Percentiles rank a stretch among this genome's conserved stretches.
phyloP scores from a whole-genome alignment of 2,113 vertebrate species.

The Saccopteryx leptura region DNA sequence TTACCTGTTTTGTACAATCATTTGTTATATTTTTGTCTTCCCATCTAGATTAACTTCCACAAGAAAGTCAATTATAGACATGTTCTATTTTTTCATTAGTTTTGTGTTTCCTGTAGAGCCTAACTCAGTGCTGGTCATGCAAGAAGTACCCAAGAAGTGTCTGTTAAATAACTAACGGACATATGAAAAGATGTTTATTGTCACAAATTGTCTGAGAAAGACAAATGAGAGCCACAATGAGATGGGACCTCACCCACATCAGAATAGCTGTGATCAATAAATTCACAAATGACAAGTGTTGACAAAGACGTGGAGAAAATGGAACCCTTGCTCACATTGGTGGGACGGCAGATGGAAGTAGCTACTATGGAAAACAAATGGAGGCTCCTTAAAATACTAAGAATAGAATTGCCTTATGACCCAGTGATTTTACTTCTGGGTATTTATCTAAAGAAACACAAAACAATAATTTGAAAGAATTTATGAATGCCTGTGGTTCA shows the following conservation, averaged over 20 bases:
- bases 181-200: not conserved
- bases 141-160: not conserved
- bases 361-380: not conserved
- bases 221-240: not conserved
- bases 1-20: not conserved
- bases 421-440: not conserved
- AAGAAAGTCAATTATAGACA: not conserved
- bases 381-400: not conserved
- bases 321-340: not conserved
- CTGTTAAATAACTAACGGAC: not conserved
- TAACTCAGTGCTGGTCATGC: not conserved
- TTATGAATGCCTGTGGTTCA: not conserved
- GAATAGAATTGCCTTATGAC: not conserved
- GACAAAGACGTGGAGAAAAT: not conserved
- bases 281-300: not conserved
- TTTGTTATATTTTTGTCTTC: constrained; percentile 1
- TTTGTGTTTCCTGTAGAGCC: not conserved
- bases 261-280: not conserved
- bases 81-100: constrained; percentile 23
- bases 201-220: not conserved
- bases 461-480: not conserved
- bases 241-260: not conserved
- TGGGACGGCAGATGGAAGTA: not conserved
- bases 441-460: not conserved
- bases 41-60: not conserved